Evolutionary conservation across 2,888 invertebrate species (phyloP).

Genomic region (Amphipoea lucens): DNA sequence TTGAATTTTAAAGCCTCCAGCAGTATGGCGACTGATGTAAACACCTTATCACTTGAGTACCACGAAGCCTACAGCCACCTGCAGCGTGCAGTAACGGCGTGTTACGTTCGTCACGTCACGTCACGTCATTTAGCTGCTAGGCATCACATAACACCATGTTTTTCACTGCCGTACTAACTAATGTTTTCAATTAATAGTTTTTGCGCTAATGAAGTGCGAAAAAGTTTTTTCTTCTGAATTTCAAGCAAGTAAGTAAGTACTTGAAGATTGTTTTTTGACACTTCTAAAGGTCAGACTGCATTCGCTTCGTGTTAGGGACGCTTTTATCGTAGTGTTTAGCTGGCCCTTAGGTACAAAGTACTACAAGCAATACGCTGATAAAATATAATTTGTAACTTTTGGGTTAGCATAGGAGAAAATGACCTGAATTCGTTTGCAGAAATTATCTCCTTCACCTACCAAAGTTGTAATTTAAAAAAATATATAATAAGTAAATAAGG

Average conservation of each 20-base stretch:
- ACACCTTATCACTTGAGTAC: slow-evolving; percentile 13
- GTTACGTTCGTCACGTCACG: slow-evolving; percentile 44
- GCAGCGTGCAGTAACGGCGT: slow-evolving; percentile 16
- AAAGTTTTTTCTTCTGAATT: background rate
- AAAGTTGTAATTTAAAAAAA: background rate
- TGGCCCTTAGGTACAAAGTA: background rate
- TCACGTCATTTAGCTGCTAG: background rate
- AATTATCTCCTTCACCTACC: no score
- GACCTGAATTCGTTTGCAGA: no score
- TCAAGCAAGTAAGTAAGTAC: background rate
- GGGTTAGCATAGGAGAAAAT: background rate
- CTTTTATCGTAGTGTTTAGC: background rate
- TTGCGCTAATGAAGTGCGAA: background rate
- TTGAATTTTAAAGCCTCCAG: background rate
- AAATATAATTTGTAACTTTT: background rate
- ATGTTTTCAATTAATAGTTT: slow-evolving; percentile 16
- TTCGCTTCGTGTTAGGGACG: slow-evolving; percentile 13
- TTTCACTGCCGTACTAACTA: background rate
- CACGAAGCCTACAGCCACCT: background rate
- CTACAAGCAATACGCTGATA: background rate
- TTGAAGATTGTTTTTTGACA: background rate
- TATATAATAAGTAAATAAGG: background rate
- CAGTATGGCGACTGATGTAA: background rate
- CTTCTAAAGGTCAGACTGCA: slow-evolving; percentile 9
- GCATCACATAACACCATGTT: slow-evolving; percentile 17